Percentiles rank a stretch among this genome's conserved stretches.
Conservation (phyloP, 2,113 vertebrate genomes). For the Cranoglanis bouderius region DNA sequence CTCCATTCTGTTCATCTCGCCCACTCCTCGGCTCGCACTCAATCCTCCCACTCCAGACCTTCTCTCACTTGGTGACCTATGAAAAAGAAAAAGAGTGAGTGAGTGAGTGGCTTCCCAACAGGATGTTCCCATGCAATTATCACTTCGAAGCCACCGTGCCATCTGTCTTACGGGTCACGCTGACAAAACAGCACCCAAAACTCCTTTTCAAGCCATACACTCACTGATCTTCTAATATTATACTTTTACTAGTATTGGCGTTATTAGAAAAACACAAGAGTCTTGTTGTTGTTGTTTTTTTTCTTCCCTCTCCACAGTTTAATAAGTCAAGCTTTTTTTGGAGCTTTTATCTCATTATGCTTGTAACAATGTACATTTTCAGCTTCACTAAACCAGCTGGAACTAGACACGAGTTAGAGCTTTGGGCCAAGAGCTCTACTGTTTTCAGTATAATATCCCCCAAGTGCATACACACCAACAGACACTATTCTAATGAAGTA, state of each 20-base stretch:
- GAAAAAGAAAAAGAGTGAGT: constrained; percentile 42
- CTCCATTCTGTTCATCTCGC: neutral
- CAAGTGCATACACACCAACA: constrained; percentile 4
- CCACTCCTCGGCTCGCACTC: constrained; percentile 16
- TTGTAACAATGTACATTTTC: constrained; percentile 23
- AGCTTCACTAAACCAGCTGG: neutral
- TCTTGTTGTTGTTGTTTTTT: neutral
- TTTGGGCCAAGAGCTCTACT: constrained; percentile 18
- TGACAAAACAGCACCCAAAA: neutral
- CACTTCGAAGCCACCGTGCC: constrained; percentile 60
- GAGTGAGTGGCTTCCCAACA: constrained; percentile 55
- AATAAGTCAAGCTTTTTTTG: neutral
- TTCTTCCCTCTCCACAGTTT: neutral
- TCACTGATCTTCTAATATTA: neutral
- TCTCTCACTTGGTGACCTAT: constrained; percentile 65
- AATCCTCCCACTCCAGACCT: constrained; percentile 36
- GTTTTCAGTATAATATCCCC: constrained; percentile 31
- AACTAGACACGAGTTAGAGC: constrained; percentile 6
- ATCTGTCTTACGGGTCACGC: constrained; percentile 63
- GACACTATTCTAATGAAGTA: neutral
- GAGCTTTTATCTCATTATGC: constrained; percentile 14
- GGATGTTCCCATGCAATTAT: constrained; percentile 70
- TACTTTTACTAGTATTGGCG: neutral
- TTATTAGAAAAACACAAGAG: neutral
- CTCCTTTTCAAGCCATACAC: neutral